Evolutionary conservation across 1,140 invertebrate species (phyloP).

Genomic region (Plodia interpunctella): DNA sequence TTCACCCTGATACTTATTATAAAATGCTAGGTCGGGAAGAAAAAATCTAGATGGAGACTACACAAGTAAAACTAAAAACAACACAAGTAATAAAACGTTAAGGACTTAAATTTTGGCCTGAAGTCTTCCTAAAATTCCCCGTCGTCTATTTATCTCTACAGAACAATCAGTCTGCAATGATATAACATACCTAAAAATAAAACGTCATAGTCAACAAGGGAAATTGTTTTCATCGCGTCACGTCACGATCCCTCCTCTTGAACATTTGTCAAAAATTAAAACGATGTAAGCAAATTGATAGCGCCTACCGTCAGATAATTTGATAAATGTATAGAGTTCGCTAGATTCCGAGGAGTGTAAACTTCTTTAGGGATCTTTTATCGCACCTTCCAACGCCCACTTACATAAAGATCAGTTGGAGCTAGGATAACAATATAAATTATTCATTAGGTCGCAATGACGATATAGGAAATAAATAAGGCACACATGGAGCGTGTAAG

Average conservation of each 20-base stretch:
- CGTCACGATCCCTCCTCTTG: slow-evolving; percentile 30
- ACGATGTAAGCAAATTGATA: slow-evolving; percentile 1
- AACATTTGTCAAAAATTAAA: slow-evolving; percentile 48
- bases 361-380: slow-evolving; percentile 7
- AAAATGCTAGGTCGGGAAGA: too few relatives aligned
- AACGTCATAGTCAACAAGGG: slow-evolving; percentile 28
- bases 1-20: too few relatives aligned
- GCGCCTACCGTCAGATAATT: background rate
- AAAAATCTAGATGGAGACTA: too few relatives aligned
- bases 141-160: background rate
- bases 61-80: too few relatives aligned
- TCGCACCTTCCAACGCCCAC: slow-evolving; percentile 11
- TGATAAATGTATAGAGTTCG: background rate
- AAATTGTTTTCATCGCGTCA: slow-evolving; percentile 34
- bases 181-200: background rate
- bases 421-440: slow-evolving; percentile 37
- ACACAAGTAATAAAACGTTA: too few relatives aligned
- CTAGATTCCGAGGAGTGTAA: background rate
- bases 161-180: background rate
- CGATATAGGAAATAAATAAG: slow-evolving; percentile 21
- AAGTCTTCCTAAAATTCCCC: too few relatives aligned
- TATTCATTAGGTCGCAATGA: slow-evolving; percentile 35
- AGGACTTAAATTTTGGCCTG: too few relatives aligned
- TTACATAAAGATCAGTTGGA: slow-evolving; percentile 37
- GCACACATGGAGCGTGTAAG: slow-evolving; percentile 20